Base-by-base conservation (phyloP, 1,140 invertebrate species). In the Glomeris maerens region DNA sequence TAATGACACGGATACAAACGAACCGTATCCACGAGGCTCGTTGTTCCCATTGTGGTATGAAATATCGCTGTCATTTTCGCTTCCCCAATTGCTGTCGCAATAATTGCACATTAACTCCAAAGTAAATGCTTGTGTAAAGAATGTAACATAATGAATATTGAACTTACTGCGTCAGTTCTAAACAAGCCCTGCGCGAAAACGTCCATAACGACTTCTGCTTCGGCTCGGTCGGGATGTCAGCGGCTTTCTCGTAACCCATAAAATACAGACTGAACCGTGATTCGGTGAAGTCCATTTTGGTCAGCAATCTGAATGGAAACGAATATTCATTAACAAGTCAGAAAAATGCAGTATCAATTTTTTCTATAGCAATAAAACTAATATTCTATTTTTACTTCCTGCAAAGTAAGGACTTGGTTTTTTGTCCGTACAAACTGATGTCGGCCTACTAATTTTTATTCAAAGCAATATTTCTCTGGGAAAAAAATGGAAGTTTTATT, bases 41-140 rank as follows among this genome's bases (percentile, higher is more conserved):
- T 73, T 74, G 66, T 96, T 95, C 28, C 91, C 90, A 68, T 81
- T 89, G 64, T 95, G 88, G 67, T 94, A 93, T 27, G 71, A 72
- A 17, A 77, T 74, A 52, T 84, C 77, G 3, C 77, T 72, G 64
- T 93, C 82, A 59, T 71, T 78, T 72, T 95, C 91, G 25, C 85
- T 85, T 27, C 90, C 91, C 88, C 90, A 95, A 65, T 95, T 94
- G 64, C 88, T 92, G n/a, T n/a, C n/a, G n/a, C n/a, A n/a, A n/a
- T n/a, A n/a, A n/a, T n/a, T n/a, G n/a, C n/a, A n/a, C n/a, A n/a
- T n/a, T n/a, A n/a, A n/a, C 31, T 36, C 17, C 31, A 10, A 36
- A 36, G 31, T 36, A 36, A 20, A 20, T 42, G 5, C 23, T 4
- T 42, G 5, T 42, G 23, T 5, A 21, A 45, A 14, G n/a, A 23